Conservation (phyloP, 2,888 invertebrate species). For the Resseliella maxima region DNA sequence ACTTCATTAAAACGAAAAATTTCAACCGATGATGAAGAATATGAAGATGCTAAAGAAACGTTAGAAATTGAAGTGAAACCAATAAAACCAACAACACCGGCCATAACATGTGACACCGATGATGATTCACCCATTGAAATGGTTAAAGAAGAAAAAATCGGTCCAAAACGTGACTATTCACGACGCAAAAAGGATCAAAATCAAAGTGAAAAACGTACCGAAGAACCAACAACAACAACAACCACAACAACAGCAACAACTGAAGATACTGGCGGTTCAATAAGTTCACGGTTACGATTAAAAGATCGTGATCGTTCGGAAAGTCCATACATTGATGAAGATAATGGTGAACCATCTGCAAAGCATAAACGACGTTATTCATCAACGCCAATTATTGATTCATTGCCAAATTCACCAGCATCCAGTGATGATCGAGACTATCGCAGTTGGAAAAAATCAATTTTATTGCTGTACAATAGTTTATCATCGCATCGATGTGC, state of each 20-base stretch:
- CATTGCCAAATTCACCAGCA: conserved; percentile 73
- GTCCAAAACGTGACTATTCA: conserved; percentile 74
- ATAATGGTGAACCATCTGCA: conserved; percentile 65
- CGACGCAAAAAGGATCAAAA: conserved; percentile 67
- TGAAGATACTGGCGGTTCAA: conserved; percentile 59
- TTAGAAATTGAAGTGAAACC: conserved; percentile 55
- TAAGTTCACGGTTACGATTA: conserved; percentile 65
- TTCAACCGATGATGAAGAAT: conserved; percentile 59
- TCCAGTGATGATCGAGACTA: conserved; percentile 82
- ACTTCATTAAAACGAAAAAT: conserved; percentile 56
- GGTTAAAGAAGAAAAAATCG: conserved; percentile 73
- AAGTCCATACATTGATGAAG: conserved; percentile 71
- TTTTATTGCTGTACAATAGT: conserved; percentile 81
- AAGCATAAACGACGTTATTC: conserved; percentile 65
- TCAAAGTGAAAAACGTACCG: conserved; percentile 63
- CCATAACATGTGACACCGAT: conserved; percentile 66
- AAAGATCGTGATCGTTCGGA: conserved; percentile 69
- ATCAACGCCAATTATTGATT: conserved; percentile 72
- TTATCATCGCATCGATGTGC: conserved; percentile 88
- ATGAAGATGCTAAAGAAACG: conserved; percentile 60
- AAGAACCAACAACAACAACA: conserved; percentile 1
- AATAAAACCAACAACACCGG: not conserved
- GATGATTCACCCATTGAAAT: conserved; percentile 74
- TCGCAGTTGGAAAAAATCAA: conserved; percentile 88
- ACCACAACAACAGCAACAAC: not conserved